A percentile compares a stretch with the other conserved stretches of the same genome.
These are phyloP conservation scores for Scelioninae gen. 2 DNA, from an alignment of 2,888 invertebrate species.

Conservation along the genomic window DNA sequence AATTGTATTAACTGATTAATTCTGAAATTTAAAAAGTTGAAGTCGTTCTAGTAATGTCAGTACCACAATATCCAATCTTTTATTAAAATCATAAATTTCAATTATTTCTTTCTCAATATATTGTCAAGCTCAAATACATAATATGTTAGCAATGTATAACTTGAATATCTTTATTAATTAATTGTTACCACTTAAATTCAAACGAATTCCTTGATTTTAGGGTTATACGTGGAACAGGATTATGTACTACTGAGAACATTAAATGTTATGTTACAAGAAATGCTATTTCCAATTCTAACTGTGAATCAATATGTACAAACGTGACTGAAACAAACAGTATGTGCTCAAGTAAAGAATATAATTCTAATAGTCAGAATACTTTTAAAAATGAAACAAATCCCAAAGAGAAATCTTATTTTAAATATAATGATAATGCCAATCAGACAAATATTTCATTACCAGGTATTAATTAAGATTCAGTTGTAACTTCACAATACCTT, in stretches of 20 bases:
- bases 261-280: slow-evolving; percentile 7
- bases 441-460: not conserved
- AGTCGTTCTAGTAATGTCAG: no score
- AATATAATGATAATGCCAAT: not conserved
- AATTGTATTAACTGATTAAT: no score
- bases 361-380: not conserved
- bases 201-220: no score
- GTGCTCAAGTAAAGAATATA: not conserved
- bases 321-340: not conserved
- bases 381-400: slow-evolving; percentile 6
- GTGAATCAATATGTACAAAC: not conserved
- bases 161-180: no score
- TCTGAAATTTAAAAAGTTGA: no score
- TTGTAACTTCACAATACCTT: no score
- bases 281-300: not conserved
- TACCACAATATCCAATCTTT: no score
- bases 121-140: no score
- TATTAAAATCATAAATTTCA: no score
- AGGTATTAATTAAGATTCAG: not conserved
- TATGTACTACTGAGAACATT: slow-evolving; percentile 4
- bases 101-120: no score
- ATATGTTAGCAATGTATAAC: no score
- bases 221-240: slow-evolving; percentile 63
- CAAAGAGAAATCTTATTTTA: not conserved
- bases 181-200: no score